Evolutionary conservation across 2,888 invertebrate species (phyloP), one percentile per base, ranked within the genome.

Genomic region (Drosophila formosana): DNA sequence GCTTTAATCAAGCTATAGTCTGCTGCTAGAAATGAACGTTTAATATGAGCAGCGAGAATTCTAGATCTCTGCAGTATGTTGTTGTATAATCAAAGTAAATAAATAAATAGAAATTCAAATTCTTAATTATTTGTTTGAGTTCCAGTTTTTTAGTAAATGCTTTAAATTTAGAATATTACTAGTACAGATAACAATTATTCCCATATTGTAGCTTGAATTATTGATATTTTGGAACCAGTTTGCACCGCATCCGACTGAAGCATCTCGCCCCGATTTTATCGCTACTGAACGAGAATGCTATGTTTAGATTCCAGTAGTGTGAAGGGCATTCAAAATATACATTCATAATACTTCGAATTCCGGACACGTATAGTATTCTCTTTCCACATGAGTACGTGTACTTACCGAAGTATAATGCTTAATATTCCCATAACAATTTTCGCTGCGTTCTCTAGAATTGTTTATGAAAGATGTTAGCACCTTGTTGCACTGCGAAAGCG

Each of bases 241-340:
- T 60, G 7, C 7, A 30, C 13, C 23, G 28, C 37, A 23, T 28
- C 8, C n/a, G 23, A 28, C 18, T 3, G 18, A 6, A 30, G 32
- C 55, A 73, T 64, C 55, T 60, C 60, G 60, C 30, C 25, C n/a
- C 13, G 5, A 26, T 43, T n/a, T 37, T 34, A 37, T 63, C 23
- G 39, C 30, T 39, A 32, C 45, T 28, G 34, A 51, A 18, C 52
- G 28, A 41, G 34, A 47, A 18, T 55, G 32, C 45, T 63, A 49
- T 52, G 26, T 37, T 32, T 43, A 50, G 45, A 43, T 28, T 37
- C 9, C 25, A 34, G 41, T 26, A n/a, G 23, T 47, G 62, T 45
- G 82, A 71, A 79, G 82, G 79, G 77, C 77, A 63, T 55, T 56
- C n/a, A 30, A 25, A 11, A 41, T 39, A 45, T 64, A 47, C 46